Evolutionary conservation across 1,140 invertebrate genomes (phyloP), one percentile per base, ranked within the genome.

Genomic region (Caerostris darwini): DNA sequence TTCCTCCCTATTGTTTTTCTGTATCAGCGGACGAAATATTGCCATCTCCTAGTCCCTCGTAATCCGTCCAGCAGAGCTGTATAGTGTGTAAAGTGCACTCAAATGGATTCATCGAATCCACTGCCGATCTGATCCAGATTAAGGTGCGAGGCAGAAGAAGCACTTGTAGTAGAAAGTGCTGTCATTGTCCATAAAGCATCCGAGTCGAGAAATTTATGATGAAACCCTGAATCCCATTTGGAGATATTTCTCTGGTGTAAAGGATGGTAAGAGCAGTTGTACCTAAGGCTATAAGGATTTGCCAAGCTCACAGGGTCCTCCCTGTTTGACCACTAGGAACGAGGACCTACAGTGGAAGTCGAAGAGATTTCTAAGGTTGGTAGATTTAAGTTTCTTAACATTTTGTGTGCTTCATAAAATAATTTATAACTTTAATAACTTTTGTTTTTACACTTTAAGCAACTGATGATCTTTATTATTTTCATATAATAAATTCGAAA

Each of bases 121-220:
- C n/a, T 54, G 86, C 61, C 92, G 92, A 94, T 94, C 86, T 64
- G 86, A 14, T 56, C 69, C 85, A 89, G 92, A 94, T 94, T 94
- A 94, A 89, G 92, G 86, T 58, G 85, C 50, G 57, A 88, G 50
- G 64, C 7, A 14, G 81, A 83, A 57, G 59, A 64, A 54, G 58
- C 69, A n/a, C 92, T 88, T 87, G 92, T 87, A 54, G 92, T 82
- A 77, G 92, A 89, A 59, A 94, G 83, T 19, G 92, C 92, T 94
- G 92, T 94, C 92, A 94, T 64, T 94, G 85, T 87, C 86, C 92
- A 94, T 94, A 89, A 94, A 94, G 92, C 86, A 82, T 89, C 67
- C 10, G 50, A 56, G 58, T 53, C 67, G 56, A 77, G 71, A 89
- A 94, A 94, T 94, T 94, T 94, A 94, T 89, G 92, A 82, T 81